Percentiles rank a stretch among this genome's conserved stretches.
Conservation (phyloP, 2,888 invertebrate genomes). For the Cephus runcator region DNA sequence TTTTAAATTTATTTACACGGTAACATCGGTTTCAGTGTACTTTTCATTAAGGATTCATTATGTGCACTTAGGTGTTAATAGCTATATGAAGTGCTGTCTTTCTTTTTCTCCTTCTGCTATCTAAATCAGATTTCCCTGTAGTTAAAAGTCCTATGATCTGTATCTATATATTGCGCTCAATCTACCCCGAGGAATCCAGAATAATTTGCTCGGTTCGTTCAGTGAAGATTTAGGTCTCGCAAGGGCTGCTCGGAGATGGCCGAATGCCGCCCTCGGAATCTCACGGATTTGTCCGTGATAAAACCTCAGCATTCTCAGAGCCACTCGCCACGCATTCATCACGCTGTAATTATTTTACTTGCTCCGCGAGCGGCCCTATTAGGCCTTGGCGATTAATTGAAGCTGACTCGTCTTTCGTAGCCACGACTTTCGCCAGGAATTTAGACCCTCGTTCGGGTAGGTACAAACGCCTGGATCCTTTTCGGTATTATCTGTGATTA, state of each 20-base stretch:
- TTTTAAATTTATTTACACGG: neutral
- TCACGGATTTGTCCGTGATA: constrained; percentile 30
- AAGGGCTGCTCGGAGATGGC: neutral
- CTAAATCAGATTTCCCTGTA: neutral
- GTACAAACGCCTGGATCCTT: neutral
- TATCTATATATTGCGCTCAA: neutral
- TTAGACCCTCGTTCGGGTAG: neutral
- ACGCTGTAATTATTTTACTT: constrained; percentile 44
- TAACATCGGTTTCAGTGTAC: neutral
- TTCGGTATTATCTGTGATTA: neutral
- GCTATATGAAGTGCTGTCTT: neutral
- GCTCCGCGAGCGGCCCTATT: constrained; percentile 32
- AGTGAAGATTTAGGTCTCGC: constrained; percentile 33
- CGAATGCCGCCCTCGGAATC: constrained; percentile 20
- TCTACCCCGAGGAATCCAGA: constrained; percentile 39
- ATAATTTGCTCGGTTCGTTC: constrained; percentile 48
- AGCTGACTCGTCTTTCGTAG: constrained; percentile 9
- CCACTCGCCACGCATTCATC: constrained; percentile 32
- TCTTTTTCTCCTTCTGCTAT: neutral
- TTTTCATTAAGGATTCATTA: neutral
- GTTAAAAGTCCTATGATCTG: neutral
- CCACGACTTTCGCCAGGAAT: neutral
- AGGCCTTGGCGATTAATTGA: constrained; percentile 45
- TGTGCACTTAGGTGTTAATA: neutral
- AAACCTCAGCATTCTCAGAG: constrained; percentile 16